These are phyloP conservation scores for Xiphophorus maculatus DNA, from an alignment of 2,113 vertebrate genomes.

Conservation along the genomic window DNA sequence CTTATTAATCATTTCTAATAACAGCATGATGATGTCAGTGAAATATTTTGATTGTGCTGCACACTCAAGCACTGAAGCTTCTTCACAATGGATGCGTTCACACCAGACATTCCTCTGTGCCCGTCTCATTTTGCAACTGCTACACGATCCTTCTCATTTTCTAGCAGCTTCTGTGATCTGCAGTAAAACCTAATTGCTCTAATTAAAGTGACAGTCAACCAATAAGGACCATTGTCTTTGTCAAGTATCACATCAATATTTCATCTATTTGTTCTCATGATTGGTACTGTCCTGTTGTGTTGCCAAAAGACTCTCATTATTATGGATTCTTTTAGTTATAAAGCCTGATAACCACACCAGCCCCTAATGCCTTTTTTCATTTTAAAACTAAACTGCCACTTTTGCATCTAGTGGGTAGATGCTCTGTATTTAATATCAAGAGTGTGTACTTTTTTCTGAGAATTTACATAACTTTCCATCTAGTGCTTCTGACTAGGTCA, in stretches of 20 bases:
- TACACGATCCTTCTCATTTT: constrained; percentile 25
- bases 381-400: constrained; percentile 8
- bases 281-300: constrained; percentile 29
- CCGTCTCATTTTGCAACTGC: constrained; percentile 30
- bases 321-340: constrained; percentile 35
- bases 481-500: constrained; percentile 2
- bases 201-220: constrained; percentile 53
- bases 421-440: constrained; percentile 7
- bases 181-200: constrained; percentile 54
- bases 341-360: constrained; percentile 13
- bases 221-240: constrained; percentile 53
- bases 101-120: constrained; percentile 20
- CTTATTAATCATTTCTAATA: neutral
- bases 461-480: constrained; percentile 4
- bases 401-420: neutral
- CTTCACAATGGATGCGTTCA: constrained; percentile 32
- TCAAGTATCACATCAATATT: constrained; percentile 53
- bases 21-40: constrained; percentile 19
- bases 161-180: constrained; percentile 39
- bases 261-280: constrained; percentile 56
- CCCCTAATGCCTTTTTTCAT: constrained; percentile 29
- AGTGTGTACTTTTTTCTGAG: constrained; percentile 8
- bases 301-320: constrained; percentile 29
- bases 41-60: constrained; percentile 19
- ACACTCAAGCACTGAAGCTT: constrained; percentile 21